phyloP scores from a whole-genome alignment of 1,140 invertebrate species.

The Colletes gigas region DNA sequence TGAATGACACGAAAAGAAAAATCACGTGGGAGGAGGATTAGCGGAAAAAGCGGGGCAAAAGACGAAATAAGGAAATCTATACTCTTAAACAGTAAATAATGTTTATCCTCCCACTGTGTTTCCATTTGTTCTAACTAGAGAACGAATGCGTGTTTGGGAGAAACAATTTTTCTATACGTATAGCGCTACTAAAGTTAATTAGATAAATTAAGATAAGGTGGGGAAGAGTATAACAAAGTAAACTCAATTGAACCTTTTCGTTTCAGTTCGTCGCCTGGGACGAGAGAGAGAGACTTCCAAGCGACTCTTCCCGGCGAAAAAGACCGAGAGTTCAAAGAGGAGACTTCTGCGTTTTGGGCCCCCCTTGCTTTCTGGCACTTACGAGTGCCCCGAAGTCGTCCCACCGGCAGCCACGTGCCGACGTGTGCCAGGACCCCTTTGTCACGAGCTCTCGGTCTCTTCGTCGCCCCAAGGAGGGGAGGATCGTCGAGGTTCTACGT shows the following conservation, averaged over 20 bases:
- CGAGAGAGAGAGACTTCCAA: too few species aligned
- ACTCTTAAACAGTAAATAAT: too few species aligned
- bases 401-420: slow-evolving; percentile 65
- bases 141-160: too few species aligned
- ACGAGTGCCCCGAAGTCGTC: slow-evolving; percentile 53
- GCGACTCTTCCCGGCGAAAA: background rate
- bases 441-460: slow-evolving; percentile 42
- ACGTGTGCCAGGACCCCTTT: slow-evolving; percentile 57
- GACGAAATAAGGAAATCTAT: too few species aligned
- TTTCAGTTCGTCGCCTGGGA: too few species aligned
- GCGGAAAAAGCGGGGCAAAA: background rate
- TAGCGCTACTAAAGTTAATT: too few species aligned
- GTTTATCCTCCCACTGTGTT: too few species aligned
- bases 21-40: background rate
- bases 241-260: too few species aligned
- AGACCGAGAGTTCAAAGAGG: background rate
- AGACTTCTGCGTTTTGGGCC: slow-evolving; percentile 26
- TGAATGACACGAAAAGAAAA: background rate
- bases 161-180: too few species aligned
- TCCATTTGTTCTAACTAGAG: too few species aligned
- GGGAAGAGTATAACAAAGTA: too few species aligned
- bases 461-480: slow-evolving; percentile 47
- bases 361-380: slow-evolving; percentile 69
- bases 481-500: slow-evolving; percentile 65
- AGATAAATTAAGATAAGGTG: too few species aligned